phyloP scores from a whole-genome alignment of 1,140 invertebrate species.

The Maniola jurtina region DNA sequence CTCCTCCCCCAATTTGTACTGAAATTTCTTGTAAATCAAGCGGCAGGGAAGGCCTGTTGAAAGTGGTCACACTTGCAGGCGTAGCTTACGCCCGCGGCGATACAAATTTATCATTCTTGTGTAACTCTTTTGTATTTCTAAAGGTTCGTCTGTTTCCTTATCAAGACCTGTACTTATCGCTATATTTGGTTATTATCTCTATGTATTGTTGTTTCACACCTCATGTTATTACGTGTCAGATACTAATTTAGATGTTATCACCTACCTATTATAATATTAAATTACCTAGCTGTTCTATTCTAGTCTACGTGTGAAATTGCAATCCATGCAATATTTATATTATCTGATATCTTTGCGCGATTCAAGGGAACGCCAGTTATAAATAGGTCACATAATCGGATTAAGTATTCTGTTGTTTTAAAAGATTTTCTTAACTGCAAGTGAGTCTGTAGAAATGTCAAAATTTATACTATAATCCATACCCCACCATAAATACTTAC shows the following conservation, averaged over 20 bases:
- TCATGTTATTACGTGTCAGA: background rate
- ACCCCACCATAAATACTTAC: too few species aligned
- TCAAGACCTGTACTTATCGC: slow-evolving; percentile 17
- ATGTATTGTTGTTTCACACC: slow-evolving; percentile 18
- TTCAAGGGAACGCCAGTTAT: too few species aligned
- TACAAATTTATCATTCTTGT: slow-evolving; percentile 69
- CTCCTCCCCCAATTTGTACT: slow-evolving; percentile 21
- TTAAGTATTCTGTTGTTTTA: too few species aligned
- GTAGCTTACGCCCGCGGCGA: slow-evolving; percentile 55
- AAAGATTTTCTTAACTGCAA: too few species aligned
- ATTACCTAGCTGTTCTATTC: too few species aligned
- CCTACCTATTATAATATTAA: background rate
- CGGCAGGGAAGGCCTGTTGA: slow-evolving; percentile 39
- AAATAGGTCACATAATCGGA: too few species aligned
- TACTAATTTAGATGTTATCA: background rate
- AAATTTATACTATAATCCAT: too few species aligned
- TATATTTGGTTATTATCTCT: slow-evolving; percentile 18
- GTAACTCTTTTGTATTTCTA: slow-evolving; percentile 51
- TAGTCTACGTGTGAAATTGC: too few species aligned
- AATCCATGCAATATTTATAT: too few species aligned
- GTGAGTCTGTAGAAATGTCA: too few species aligned
- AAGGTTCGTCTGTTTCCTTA: slow-evolving; percentile 41
- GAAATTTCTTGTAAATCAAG: slow-evolving; percentile 15
- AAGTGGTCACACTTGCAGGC: slow-evolving; percentile 41
- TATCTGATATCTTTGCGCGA: too few species aligned